These are phyloP conservation scores for Sarcoramphus papa DNA, from an alignment of 2,797 vertebrate species.

Conservation along the genomic window DNA sequence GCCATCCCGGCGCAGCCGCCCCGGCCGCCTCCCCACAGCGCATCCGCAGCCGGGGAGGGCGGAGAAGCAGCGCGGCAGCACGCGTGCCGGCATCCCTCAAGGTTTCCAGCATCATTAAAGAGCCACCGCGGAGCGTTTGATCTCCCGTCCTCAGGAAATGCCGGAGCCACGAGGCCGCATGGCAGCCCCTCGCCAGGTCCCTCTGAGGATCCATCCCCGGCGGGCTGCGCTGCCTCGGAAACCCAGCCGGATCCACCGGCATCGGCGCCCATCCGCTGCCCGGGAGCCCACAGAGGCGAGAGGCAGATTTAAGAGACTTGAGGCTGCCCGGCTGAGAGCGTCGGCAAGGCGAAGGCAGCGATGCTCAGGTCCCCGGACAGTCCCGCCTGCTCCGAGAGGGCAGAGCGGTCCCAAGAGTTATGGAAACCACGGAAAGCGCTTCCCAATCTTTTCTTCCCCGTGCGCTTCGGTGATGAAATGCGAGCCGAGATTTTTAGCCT, in stretches of 20 bases:
- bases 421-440: not conserved
- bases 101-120: not conserved
- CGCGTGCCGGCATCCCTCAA: accelerated
- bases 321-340: not conserved
- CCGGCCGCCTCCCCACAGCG: not conserved
- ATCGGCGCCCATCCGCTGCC: not conserved
- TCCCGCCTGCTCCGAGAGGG: not conserved
- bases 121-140: accelerated
- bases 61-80: not conserved
- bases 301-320: not conserved
- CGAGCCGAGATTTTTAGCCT: not conserved
- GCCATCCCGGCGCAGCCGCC: not conserved
- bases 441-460: not conserved
- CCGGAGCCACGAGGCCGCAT: not conserved
- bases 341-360: accelerated
- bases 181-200: not conserved
- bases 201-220: not conserved
- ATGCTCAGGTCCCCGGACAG: not conserved
- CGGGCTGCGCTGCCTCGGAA: not conserved
- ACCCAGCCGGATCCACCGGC: not conserved
- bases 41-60: not conserved
- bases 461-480: not conserved
- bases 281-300: accelerated
- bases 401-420: not conserved
- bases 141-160: not conserved